phyloP scores from a whole-genome alignment of 2,797 vertebrate species.

The Alfaro cultratus region DNA sequence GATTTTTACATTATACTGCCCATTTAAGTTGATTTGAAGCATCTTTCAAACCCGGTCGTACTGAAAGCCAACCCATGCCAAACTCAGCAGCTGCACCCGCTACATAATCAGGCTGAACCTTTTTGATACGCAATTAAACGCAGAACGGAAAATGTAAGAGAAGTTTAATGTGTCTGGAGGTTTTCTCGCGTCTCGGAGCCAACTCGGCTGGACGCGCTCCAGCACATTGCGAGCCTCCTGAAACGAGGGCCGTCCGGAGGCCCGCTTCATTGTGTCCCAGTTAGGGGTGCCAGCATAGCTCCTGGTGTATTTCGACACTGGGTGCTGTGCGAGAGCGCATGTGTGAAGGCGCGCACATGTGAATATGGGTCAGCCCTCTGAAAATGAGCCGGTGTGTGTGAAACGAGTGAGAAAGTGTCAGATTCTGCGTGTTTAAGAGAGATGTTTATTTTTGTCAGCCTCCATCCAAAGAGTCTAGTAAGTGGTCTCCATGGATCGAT shows the following conservation, averaged over 20 bases:
- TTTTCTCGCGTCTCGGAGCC: constrained; percentile 33
- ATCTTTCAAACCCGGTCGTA: neutral
- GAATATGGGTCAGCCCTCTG: constrained; percentile 69
- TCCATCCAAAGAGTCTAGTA: constrained; percentile 21
- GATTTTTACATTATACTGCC: no score
- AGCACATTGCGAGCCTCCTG: constrained; percentile 67
- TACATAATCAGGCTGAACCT: neutral
- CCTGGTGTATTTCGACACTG: constrained; percentile 65
- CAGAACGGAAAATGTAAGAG: constrained; percentile 27
- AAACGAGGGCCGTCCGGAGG: constrained; percentile 65
- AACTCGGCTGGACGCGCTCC: constrained; percentile 54
- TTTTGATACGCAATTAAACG: constrained; percentile 42
- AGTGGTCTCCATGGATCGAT: neutral
- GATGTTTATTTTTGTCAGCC: constrained; percentile 60
- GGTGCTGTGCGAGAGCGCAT: constrained; percentile 11
- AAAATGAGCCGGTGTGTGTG: constrained; percentile 32
- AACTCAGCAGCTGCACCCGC: neutral
- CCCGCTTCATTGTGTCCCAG: constrained; percentile 76
- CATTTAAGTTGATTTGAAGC: neutral
- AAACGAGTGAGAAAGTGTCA: constrained; percentile 13
- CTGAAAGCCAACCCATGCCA: neutral
- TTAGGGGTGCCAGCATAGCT: constrained; percentile 76
- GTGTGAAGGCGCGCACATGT: constrained; percentile 20
- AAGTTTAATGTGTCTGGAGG: constrained; percentile 33
- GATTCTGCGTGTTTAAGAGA: constrained; percentile 42